A percentile compares a stretch with the other conserved stretches of the same genome.
phyloP scores from a whole-genome alignment of 2,113 vertebrate genomes.

The Tauraco erythrolophus region DNA sequence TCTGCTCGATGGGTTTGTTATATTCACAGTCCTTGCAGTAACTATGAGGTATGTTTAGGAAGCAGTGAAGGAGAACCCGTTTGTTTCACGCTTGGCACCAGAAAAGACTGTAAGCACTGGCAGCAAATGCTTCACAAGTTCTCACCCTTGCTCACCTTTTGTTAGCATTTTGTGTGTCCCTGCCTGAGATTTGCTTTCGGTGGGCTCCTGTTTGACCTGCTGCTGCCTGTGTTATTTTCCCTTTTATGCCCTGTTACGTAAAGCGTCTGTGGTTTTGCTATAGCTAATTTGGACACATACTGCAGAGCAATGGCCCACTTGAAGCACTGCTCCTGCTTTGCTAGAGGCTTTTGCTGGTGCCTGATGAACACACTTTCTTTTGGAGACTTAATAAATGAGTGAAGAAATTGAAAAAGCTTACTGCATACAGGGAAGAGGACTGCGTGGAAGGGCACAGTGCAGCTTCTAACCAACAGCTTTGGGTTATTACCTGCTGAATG shows the following conservation, averaged over 20 bases:
- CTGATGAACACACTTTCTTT: background rate
- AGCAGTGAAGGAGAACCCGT: background rate
- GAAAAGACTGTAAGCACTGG: background rate
- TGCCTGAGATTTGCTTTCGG: background rate
- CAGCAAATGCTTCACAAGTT: background rate
- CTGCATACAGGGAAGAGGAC: background rate
- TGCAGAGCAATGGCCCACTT: background rate
- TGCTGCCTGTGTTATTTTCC: background rate
- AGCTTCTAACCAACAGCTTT: background rate
- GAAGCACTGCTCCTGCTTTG: background rate
- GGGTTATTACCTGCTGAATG: background rate
- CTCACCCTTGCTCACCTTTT: background rate
- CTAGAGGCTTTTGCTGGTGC: background rate
- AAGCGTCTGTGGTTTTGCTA: background rate
- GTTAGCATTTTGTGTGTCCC: background rate
- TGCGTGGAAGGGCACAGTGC: background rate
- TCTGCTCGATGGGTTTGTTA: background rate
- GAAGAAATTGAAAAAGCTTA: background rate
- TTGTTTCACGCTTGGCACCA: background rate
- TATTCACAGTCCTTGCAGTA: background rate
- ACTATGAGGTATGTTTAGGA: background rate
- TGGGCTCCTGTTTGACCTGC: background rate
- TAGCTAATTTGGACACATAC: accelerated
- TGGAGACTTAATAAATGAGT: background rate
- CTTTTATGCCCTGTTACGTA: background rate